Evolutionary conservation across 2,113 vertebrate species (phyloP).

Genomic region (Hemibagrus wyckioides): DNA sequence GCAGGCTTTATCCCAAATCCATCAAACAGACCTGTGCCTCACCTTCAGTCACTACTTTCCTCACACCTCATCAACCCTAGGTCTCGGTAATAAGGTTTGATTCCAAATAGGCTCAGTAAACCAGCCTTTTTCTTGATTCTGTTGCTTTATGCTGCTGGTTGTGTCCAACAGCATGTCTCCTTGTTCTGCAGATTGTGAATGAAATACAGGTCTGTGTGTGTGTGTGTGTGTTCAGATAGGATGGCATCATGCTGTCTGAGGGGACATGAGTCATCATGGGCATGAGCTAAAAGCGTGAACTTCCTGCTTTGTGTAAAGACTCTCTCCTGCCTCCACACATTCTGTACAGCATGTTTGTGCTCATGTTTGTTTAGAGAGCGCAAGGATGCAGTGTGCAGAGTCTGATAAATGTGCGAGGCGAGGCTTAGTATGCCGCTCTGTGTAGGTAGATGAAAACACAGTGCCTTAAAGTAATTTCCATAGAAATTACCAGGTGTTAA

Average conservation of each 20-base stretch:
- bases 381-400: slow-evolving; percentile 13
- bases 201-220: slow-evolving; percentile 14
- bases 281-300: slow-evolving; percentile 38
- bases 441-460: slow-evolving; percentile 30
- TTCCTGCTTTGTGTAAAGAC: slow-evolving; percentile 27
- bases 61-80: not conserved
- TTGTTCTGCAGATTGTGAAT: slow-evolving; percentile 8
- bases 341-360: slow-evolving; percentile 22
- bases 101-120: slow-evolving; percentile 20
- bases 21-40: slow-evolving; percentile 14
- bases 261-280: slow-evolving; percentile 47
- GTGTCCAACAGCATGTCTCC: not conserved
- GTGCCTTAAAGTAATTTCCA: not conserved
- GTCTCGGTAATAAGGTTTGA: slow-evolving; percentile 15
- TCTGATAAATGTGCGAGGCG: slow-evolving; percentile 29
- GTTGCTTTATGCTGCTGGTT: slow-evolving; percentile 8
- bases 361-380: slow-evolving; percentile 43
- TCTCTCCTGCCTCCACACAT: slow-evolving; percentile 27
- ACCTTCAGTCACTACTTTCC: slow-evolving; percentile 9
- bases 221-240: not conserved
- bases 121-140: slow-evolving; percentile 6
- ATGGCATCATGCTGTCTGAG: slow-evolving; percentile 21
- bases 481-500: slow-evolving; percentile 23
- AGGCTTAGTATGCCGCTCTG: slow-evolving; percentile 14
- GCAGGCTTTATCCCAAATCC: slow-evolving; percentile 20